Conservation (phyloP, 2,113 vertebrate species). For the Cranoglanis bouderius region DNA sequence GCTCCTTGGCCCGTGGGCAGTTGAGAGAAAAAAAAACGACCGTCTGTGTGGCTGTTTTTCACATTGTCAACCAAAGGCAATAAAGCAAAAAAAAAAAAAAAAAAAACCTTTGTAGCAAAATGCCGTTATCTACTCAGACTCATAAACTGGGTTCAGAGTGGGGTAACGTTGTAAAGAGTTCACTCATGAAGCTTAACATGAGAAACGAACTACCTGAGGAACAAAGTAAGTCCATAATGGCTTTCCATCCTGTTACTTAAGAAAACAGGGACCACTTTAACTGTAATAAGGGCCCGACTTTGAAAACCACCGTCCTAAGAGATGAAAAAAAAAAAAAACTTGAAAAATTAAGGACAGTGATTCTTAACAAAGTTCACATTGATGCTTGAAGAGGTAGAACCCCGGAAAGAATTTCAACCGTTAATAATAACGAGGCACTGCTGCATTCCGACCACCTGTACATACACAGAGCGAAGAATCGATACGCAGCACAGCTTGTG, state of each 20-base stretch:
- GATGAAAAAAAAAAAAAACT: background rate
- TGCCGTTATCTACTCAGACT: slow-evolving; percentile 30
- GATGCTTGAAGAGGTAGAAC: background rate
- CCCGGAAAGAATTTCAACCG: background rate
- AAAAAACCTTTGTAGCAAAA: slow-evolving; percentile 17
- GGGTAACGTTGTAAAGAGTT: slow-evolving; percentile 21
- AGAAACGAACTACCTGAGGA: background rate
- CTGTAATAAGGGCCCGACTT: no score
- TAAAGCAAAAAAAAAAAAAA: slow-evolving; percentile 32
- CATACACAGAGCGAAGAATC: slow-evolving; percentile 22
- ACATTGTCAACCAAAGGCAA: slow-evolving; percentile 11
- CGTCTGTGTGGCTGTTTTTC: slow-evolving; percentile 29
- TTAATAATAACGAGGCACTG: slow-evolving; percentile 41
- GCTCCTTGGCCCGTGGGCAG: slow-evolving; percentile 63
- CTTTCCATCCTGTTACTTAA: background rate
- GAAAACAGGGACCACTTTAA: background rate
- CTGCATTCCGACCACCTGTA: slow-evolving; percentile 20
- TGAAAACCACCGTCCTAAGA: no score
- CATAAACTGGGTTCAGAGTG: slow-evolving; percentile 32
- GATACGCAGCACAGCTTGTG: slow-evolving; percentile 32
- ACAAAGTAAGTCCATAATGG: background rate
- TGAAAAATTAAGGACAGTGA: background rate
- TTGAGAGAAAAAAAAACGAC: slow-evolving; percentile 25
- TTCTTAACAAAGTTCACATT: background rate
- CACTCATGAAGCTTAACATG: slow-evolving; percentile 2